phyloP scores from a whole-genome alignment of 1,140 invertebrate species.

The Chionoecetes opilio region DNA sequence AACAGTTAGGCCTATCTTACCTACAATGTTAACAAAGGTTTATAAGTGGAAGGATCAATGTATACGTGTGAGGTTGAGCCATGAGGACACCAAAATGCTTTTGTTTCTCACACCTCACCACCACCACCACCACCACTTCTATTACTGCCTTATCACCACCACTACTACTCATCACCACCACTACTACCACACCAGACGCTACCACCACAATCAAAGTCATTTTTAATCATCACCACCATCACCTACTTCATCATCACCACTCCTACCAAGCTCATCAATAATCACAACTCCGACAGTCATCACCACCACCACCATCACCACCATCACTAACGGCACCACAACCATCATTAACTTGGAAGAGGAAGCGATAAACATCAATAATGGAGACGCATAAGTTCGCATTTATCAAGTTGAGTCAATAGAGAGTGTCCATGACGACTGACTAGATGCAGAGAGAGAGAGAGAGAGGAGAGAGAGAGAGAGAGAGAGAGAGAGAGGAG shows the following conservation, averaged over 20 bases:
- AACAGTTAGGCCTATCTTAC: no score
- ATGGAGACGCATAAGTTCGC: neutral
- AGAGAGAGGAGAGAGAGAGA: neutral
- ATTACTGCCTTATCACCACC: neutral
- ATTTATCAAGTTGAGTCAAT: conserved; percentile 36
- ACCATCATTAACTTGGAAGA: neutral
- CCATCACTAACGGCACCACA: neutral
- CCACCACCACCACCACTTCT: neutral
- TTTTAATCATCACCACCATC: neutral
- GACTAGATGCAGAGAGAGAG: neutral
- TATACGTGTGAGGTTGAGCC: no score
- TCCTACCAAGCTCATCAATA: no score
- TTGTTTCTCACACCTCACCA: neutral
- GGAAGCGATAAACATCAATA: conserved; percentile 49
- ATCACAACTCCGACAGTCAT: neutral
- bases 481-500: neutral
- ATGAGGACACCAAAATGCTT: no score
- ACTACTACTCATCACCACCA: neutral
- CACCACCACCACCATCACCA: neutral
- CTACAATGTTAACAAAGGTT: no score
- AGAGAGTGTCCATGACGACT: conserved; percentile 3
- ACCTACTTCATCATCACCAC: neutral
- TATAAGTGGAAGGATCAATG: no score
- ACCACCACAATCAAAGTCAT: neutral
- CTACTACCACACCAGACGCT: neutral